Evolutionary conservation across 2,113 vertebrate genomes (phyloP).

Genomic region (Cyprinus carpio): DNA sequence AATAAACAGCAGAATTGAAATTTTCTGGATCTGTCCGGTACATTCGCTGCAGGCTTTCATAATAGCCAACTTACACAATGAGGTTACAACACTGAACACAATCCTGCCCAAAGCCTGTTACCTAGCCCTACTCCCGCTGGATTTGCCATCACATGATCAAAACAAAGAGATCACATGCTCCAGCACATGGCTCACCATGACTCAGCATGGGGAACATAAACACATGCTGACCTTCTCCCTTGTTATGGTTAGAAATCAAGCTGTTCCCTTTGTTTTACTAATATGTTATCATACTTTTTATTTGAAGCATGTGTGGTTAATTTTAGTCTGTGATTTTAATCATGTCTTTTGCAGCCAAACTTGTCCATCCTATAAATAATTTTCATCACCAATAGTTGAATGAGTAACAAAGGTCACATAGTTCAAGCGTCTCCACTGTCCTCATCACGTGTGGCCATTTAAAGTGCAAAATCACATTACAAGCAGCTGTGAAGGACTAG

Average conservation of each 20-base stretch:
- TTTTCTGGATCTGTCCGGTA: constrained; percentile 5
- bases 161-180: constrained; percentile 53
- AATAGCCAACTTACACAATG: constrained; percentile 47
- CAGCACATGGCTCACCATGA: constrained; percentile 44
- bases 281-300: not conserved
- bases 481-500: constrained; percentile 12
- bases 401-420: not conserved
- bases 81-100: constrained; percentile 40
- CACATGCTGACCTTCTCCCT: constrained; percentile 23
- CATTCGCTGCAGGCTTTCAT: constrained; percentile 41
- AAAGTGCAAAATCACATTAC: not conserved
- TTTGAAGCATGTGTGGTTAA: not conserved
- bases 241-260: constrained; percentile 26
- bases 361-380: not conserved
- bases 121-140: constrained; percentile 19
- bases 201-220: constrained; percentile 32
- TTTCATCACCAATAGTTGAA: constrained; percentile 6
- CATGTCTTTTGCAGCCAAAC: not conserved
- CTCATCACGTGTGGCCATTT: constrained; percentile 19
- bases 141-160: constrained; percentile 50
- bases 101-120: constrained; percentile 39
- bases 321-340: not conserved
- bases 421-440: constrained; percentile 1
- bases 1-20: not conserved
- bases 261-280: constrained; percentile 9